Conservation (phyloP, 2,888 invertebrate genomes). For the Dioctria linearis region DNA sequence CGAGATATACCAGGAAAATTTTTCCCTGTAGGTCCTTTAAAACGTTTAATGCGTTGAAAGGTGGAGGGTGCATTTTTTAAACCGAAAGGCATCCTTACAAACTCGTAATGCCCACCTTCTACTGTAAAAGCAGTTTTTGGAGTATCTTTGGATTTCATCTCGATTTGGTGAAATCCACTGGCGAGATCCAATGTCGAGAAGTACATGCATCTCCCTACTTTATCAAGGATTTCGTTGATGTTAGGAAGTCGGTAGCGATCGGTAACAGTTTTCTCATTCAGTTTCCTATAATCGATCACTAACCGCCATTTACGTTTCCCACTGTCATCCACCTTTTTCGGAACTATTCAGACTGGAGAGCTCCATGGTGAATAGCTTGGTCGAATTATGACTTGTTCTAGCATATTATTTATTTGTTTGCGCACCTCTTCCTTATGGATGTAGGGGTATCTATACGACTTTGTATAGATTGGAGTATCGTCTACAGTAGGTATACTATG, state of each 20-base stretch:
- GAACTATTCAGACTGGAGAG: conserved; percentile 16
- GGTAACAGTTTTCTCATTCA: conserved; percentile 60
- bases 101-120: conserved; percentile 12
- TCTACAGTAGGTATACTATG: conserved; percentile 10
- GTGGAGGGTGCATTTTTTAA: conserved; percentile 55
- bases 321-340: conserved; percentile 15
- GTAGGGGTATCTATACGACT: conserved; percentile 32
- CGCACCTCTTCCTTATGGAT: not conserved
- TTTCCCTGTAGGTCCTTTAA: too few species aligned
- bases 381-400: not conserved
- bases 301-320: conserved; percentile 51
- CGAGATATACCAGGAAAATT: too few species aligned
- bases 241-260: conserved; percentile 61
- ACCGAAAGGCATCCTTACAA: too few species aligned
- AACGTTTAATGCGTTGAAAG: too few species aligned
- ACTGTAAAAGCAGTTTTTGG: conserved; percentile 57
- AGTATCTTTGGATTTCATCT: conserved; percentile 55
- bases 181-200: conserved; percentile 60
- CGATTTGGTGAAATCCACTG: conserved; percentile 50
- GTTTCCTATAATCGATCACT: conserved; percentile 38
- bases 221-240: conserved; percentile 61
- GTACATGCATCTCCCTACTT: conserved; percentile 61
- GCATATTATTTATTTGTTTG: conserved; percentile 16
- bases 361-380: conserved; percentile 13
- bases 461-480: not conserved